Base-by-base conservation (phyloP, 1,140 invertebrate species). In the Campoletis sonorensis region DNA sequence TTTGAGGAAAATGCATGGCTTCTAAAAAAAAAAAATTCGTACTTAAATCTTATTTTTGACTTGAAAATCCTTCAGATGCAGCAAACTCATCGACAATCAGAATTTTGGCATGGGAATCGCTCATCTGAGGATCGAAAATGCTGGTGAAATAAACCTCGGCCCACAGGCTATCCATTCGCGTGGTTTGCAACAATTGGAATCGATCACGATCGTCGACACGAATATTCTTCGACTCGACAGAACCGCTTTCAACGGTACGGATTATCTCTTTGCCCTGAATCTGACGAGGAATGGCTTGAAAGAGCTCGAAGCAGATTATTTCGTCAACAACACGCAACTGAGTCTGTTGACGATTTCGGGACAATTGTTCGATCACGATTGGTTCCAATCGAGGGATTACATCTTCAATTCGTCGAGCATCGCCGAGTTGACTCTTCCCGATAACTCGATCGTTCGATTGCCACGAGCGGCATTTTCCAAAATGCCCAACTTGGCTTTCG, bases 401-500 rank as follows among this genome's bases (percentile, higher is more conserved):
- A 91, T 95, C 45, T 85, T 95, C 4, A 93, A 94, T 76, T 94
- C 95, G 13, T 91, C 93, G 2, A 94, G 93, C 37, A 92, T 96
- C 23, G 94, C 94, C 80, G 95, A 96, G 87, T 89, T 96, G 33
- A 94, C 94, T 80, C 90, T 95, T 67, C 95, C 95, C 11, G 93
- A 93, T 64, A 95, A 95, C 87, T 94, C 94, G 64, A 88, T 95
- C 75, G 90, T 92, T 70, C 92, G 93, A 80, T 88, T 96, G 33
- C 92, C 93, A 1, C 93, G 92, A 40, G 92, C 93, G 21, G 93
- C 94, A 1, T 95, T 96, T 81, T 90, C 91, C 7, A 92, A 94
- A 81, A 93, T 95, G 91, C 88, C 92, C 5, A 93, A 93, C 70
- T 89, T 96, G 1, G 92, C 93, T 75, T 95, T 94, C 83, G 92